phyloP scores from a whole-genome alignment of 2,888 invertebrate species.

The Neuroscelio doddi region DNA sequence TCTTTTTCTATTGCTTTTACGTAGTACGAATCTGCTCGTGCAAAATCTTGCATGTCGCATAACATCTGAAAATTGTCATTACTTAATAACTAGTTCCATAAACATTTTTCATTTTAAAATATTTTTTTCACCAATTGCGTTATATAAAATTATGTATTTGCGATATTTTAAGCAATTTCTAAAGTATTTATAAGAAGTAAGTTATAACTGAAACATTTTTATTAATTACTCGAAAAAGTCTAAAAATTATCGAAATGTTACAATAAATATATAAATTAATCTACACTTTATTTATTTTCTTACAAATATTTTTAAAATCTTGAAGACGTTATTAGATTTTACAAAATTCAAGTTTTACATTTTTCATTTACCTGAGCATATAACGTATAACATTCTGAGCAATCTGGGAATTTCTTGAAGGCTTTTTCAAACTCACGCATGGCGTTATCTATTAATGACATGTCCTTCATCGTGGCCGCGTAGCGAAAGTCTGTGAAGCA shows the following conservation, averaged over 20 bases:
- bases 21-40: conserved; percentile 87
- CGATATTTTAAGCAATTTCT: too few relatives aligned
- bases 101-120: too few relatives aligned
- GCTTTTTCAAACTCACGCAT: conserved; percentile 84
- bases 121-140: too few relatives aligned
- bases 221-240: too few relatives aligned
- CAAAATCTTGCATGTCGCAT: conserved; percentile 87
- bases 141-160: too few relatives aligned
- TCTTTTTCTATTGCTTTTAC: conserved; percentile 86
- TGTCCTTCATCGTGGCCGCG: conserved; percentile 77
- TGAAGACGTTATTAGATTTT: not conserved
- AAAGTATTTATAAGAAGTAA: too few relatives aligned
- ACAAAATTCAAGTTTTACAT: not conserved
- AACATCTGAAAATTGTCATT: conserved; percentile 74
- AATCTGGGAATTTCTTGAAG: conserved; percentile 85
- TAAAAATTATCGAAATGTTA: too few relatives aligned
- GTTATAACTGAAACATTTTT: too few relatives aligned
- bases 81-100: not conserved
- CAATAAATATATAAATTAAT: too few relatives aligned
- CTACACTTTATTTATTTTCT: not conserved
- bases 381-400: conserved; percentile 89
- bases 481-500: conserved; percentile 90
- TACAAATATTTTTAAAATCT: not conserved
- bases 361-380: conserved; percentile 83
- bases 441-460: conserved; percentile 77